Evolutionary conservation across 2,888 invertebrate species (phyloP).

Genomic region (Cantharis nigra): DNA sequence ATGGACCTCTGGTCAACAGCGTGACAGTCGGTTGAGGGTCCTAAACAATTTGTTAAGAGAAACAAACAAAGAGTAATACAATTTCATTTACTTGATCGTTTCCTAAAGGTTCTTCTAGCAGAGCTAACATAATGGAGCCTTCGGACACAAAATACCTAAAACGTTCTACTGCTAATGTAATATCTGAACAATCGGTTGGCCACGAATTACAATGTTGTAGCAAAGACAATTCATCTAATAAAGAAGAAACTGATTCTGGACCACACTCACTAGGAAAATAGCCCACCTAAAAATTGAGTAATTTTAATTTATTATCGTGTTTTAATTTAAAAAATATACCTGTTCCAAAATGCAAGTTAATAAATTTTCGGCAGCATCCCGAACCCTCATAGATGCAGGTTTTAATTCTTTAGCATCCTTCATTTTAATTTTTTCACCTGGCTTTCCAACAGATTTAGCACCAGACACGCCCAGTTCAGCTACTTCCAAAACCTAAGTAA

Average conservation of each 20-base stretch:
- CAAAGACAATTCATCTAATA: constrained; percentile 86
- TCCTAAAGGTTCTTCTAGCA: constrained; percentile 91
- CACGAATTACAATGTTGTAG: constrained; percentile 74
- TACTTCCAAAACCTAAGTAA: constrained; percentile 73
- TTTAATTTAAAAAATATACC: constrained; percentile 54
- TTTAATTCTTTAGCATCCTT: constrained; percentile 96
- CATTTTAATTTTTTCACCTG: constrained; percentile 86
- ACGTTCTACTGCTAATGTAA: constrained; percentile 67
- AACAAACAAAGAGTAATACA: background rate
- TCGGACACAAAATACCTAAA: constrained; percentile 92
- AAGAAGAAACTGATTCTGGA: constrained; percentile 81
- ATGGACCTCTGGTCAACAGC: constrained; percentile 88
- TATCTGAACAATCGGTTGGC: constrained; percentile 57
- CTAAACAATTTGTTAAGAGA: constrained; percentile 52
- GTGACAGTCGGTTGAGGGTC: constrained; percentile 93
- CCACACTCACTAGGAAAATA: constrained; percentile 85
- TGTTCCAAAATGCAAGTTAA: constrained; percentile 90
- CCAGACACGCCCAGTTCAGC: constrained; percentile 98
- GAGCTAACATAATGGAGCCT: constrained; percentile 83
- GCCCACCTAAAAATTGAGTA: constrained; percentile 67
- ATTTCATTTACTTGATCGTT: constrained; percentile 55
- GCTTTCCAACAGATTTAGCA: constrained; percentile 84
- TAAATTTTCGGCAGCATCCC: constrained; percentile 95
- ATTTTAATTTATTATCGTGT: background rate
- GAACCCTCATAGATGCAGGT: constrained; percentile 95